Evolutionary conservation across 2,113 vertebrate species (phyloP).

Genomic region (Taurulus bubalis): DNA sequence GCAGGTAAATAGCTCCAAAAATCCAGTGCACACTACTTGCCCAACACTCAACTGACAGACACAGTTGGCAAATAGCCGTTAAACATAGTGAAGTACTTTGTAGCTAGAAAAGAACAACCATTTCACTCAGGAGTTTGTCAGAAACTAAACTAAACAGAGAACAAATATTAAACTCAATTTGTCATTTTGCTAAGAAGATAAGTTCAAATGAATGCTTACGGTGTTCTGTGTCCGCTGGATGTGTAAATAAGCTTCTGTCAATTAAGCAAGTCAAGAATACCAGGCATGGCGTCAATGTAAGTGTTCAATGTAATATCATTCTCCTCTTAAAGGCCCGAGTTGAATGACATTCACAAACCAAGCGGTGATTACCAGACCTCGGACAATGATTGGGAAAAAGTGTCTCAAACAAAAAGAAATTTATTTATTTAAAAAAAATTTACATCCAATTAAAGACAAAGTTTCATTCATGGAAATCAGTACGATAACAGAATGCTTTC

Average conservation of each 20-base stretch:
- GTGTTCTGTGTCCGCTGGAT: not conserved
- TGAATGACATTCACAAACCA: not conserved
- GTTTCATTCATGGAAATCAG: constrained; percentile 8
- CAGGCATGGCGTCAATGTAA: not conserved
- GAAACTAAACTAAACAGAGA: not conserved
- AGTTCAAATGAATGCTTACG: not conserved
- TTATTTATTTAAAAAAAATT: constrained; percentile 58
- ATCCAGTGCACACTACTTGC: not conserved
- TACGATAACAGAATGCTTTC: constrained; percentile 2
- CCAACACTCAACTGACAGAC: not conserved
- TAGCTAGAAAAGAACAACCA: not conserved
- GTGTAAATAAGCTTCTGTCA: not conserved
- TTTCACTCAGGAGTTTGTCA: not conserved
- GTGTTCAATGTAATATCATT: not conserved
- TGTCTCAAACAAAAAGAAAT: not conserved
- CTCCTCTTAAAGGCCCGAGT: not conserved
- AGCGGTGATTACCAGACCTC: not conserved
- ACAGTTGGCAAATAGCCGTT: too few relatives aligned
- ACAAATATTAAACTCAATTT: not conserved
- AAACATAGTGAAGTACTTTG: not conserved
- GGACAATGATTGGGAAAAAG: not conserved
- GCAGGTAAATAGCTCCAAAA: not conserved
- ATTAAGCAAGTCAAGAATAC: not conserved
- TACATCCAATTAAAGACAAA: not conserved
- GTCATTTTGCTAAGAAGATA: not conserved